Evolutionary conservation across 2,113 vertebrate species (phyloP), one percentile per base, ranked within the genome.

Genomic region (Xenopus laevis): DNA sequence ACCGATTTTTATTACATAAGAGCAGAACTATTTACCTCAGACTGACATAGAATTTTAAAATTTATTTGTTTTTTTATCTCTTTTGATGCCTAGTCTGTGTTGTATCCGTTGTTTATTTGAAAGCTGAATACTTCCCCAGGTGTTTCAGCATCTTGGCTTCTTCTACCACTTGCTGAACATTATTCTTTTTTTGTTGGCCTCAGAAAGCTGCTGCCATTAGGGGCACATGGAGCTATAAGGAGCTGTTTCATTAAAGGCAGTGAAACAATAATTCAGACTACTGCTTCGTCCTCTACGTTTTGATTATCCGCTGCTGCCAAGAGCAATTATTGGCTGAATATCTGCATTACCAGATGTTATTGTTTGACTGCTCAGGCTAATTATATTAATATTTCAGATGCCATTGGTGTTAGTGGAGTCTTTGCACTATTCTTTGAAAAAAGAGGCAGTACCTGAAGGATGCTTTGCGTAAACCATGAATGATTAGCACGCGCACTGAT

Each of bases 341-440:
- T 75, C 65, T 62, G 45, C 72, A 52, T 68, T 68, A 40, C 55
- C 72, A 75, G 65, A 75, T 75, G 65, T 59, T 75, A 60, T 59
- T 59, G 55, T 67, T 66, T 66, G 72, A 67, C 40, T 45, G 17
- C 18, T 45, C 16, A 4, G 9, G 40, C 20, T 59, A 66, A 74
- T 59, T 66, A 16, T 59, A 59, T 72, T 65, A 65, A 72, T 72
- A 65, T 74, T 74, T 59, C 53, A 60, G 10, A 45, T 23, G 62
- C 18, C 62, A 30, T 57, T 20, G 40, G 40, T 59, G 53, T 27
- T 65, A 65, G 57, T 33, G 33, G 20, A 30, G 65, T 17, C 65
- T 21, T 46, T 66, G 65, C 50, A 55, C 17, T 68, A 55, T 13
- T 27, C 27, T 69, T 66, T 15, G 9, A 47, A n/a, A 8, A 50